These are phyloP conservation scores for Pollimyrus isidori DNA, from an alignment of 2,113 vertebrate species.

Conservation along the genomic window DNA sequence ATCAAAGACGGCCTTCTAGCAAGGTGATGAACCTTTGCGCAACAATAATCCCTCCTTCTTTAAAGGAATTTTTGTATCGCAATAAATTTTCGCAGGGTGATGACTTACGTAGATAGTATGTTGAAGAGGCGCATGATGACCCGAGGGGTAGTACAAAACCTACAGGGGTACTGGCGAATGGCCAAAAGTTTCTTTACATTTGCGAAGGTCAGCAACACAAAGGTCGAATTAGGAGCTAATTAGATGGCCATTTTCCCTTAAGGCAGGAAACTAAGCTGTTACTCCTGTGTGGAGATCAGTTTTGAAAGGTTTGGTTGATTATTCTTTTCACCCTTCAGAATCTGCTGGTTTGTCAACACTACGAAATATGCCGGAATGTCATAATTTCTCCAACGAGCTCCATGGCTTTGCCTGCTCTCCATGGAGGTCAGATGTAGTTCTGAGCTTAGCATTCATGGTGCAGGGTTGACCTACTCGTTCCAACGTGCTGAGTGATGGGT, in stretches of 20 bases:
- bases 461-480: background rate
- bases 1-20: conserved; percentile 28
- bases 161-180: conserved; percentile 24
- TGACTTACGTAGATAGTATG: conserved; percentile 22
- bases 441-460: background rate
- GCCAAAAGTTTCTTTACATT: conserved; percentile 22
- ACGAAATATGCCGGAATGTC: background rate
- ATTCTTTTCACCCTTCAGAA: background rate
- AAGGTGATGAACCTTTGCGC: conserved; percentile 8
- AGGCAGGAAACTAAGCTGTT: background rate
- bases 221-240: background rate
- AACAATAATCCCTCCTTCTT: conserved; percentile 1
- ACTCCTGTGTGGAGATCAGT: background rate
- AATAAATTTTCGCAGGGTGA: background rate
- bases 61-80: conserved; percentile 1
- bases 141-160: background rate
- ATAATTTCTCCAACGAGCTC: background rate
- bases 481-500: background rate
- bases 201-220: background rate
- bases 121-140: conserved; percentile 18
- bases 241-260: conserved; percentile 5
- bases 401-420: no score
- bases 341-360: background rate
- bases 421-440: background rate
- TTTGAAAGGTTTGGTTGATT: conserved; percentile 6